Evolutionary conservation across 92 coral and sea anemone species (phyloP).

Genomic region (Epizoanthus illoricatus): DNA sequence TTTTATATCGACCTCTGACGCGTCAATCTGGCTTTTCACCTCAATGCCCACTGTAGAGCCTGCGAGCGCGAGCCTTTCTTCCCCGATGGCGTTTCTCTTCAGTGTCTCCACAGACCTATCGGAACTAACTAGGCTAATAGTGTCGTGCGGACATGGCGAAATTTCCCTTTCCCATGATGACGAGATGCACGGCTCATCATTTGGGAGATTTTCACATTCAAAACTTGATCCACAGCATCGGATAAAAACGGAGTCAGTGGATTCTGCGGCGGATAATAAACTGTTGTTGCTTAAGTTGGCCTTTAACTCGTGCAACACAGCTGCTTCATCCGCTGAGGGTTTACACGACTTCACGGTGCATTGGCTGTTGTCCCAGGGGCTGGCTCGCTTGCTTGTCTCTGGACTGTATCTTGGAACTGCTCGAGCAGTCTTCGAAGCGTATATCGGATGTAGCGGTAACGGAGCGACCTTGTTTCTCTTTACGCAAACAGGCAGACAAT

Average conservation of each 20-base stretch:
- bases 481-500: too few species aligned
- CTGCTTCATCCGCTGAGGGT: not conserved
- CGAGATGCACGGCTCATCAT: conserved; percentile 12
- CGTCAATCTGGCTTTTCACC: too few species aligned
- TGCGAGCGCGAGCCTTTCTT: not conserved
- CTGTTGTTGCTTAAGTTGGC: conserved; percentile 4
- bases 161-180: not conserved
- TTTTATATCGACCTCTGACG: too few species aligned
- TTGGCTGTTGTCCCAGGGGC: not conserved
- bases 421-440: too few species aligned
- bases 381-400: not conserved
- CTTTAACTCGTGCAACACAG: not conserved
- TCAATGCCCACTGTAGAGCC: too few species aligned
- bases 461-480: too few species aligned
- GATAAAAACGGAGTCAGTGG: conserved; percentile 15
- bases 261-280: not conserved
- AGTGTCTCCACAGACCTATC: too few species aligned
- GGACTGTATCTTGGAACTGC: too few species aligned
- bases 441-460: too few species aligned
- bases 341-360: conserved; percentile 12
- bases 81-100: not conserved
- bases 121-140: not conserved
- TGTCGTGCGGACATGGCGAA: not conserved
- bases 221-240: not conserved
- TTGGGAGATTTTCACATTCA: not conserved